phyloP scores from a whole-genome alignment of 2,888 invertebrate species.

The Acanthoscelides obtectus region DNA sequence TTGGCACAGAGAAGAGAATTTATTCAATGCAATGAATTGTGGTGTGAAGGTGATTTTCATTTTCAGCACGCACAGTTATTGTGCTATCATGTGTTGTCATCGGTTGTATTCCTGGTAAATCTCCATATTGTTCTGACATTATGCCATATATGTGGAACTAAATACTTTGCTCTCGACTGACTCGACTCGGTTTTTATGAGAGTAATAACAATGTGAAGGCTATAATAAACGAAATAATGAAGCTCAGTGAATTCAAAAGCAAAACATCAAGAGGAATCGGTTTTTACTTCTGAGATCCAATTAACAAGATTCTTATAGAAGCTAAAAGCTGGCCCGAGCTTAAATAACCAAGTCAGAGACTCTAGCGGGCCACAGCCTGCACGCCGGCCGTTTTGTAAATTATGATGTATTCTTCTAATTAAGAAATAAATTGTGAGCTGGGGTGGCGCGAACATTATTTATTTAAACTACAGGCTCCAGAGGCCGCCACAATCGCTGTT shows the following conservation, averaged over 20 bases:
- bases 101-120: too few relatives aligned
- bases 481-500: background rate
- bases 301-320: background rate
- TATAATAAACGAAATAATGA: too few relatives aligned
- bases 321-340: background rate
- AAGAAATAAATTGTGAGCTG: conserved; percentile 7
- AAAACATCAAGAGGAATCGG: background rate
- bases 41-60: too few relatives aligned
- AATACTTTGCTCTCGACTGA: too few relatives aligned
- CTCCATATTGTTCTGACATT: too few relatives aligned
- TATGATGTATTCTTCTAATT: conserved; percentile 9
- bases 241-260: background rate
- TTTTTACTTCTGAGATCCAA: background rate
- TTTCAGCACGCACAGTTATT: too few relatives aligned
- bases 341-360: background rate
- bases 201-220: too few relatives aligned
- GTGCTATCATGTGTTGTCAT: too few relatives aligned
- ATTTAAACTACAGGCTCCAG: conserved; percentile 7
- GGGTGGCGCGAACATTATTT: conserved; percentile 3
- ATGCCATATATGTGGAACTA: too few relatives aligned
- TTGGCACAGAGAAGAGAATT: too few relatives aligned
- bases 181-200: too few relatives aligned
- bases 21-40: too few relatives aligned
- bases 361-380: background rate
- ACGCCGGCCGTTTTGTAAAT: background rate